These are phyloP conservation scores for Herminia tarsipennalis DNA, from an alignment of 2,888 invertebrate species.

Conservation along the genomic window DNA sequence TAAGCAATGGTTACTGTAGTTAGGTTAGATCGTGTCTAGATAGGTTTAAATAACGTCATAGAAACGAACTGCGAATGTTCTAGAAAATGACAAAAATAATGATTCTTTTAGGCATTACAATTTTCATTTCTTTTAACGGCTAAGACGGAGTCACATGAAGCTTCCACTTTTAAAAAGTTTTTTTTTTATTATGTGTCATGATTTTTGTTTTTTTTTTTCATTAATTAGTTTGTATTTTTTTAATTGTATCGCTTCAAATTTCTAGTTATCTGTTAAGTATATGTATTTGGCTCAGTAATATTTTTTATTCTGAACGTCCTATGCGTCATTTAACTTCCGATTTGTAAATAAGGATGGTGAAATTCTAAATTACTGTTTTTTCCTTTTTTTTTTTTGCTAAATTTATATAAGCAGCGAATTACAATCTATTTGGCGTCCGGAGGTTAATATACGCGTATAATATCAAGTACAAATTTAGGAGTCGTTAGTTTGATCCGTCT, in stretches of 20 bases:
- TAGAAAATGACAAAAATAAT: conserved; percentile 52
- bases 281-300: conserved; percentile 57
- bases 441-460: conserved; percentile 66
- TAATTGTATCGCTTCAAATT: conserved; percentile 71
- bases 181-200: conserved; percentile 72
- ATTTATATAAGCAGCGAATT: conserved; percentile 61
- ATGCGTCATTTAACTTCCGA: conserved; percentile 56
- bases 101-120: conserved; percentile 63
- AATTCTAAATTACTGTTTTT: conserved; percentile 56
- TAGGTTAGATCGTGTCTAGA: conserved; percentile 70
- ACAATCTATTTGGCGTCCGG: conserved; percentile 72
- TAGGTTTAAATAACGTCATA: conserved; percentile 78
- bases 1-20: conserved; percentile 65
- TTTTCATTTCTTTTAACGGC: conserved; percentile 61
- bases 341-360: conserved; percentile 65
- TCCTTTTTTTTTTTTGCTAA: conserved; percentile 40
- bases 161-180: conserved; percentile 70
- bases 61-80: conserved; percentile 61
- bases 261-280: conserved; percentile 62
- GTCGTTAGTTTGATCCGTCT: conserved; percentile 61
- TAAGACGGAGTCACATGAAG: conserved; percentile 73
- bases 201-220: conserved; percentile 70
- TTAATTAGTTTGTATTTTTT: conserved; percentile 77
- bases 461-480: conserved; percentile 80
- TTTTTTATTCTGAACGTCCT: conserved; percentile 50